Evolutionary conservation across 2,888 invertebrate genomes (phyloP).

Genomic region (Metalampra italica): DNA sequence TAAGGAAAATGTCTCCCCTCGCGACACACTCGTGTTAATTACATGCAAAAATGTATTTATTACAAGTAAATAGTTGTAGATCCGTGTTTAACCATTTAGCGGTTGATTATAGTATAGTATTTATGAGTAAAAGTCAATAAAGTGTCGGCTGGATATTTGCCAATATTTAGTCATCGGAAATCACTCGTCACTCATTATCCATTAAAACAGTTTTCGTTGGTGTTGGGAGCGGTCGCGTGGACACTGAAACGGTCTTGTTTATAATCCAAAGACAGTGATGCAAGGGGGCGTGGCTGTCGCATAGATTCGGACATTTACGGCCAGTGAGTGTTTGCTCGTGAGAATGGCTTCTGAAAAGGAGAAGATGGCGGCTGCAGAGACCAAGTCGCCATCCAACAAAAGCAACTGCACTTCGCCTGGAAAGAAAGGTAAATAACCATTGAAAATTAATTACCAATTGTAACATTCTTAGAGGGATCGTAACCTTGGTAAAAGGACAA

Average conservation of each 20-base stretch:
- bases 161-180: slow-evolving; percentile 43
- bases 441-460: background rate
- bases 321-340: slow-evolving; percentile 40
- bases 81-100: slow-evolving; percentile 38
- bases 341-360: slow-evolving; percentile 70
- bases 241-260: slow-evolving; percentile 17
- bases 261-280: slow-evolving; percentile 50
- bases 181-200: slow-evolving; percentile 62
- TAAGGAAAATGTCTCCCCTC: slow-evolving; percentile 22
- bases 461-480: background rate
- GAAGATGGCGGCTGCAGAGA: slow-evolving; percentile 69
- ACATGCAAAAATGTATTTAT: slow-evolving; percentile 13
- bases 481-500: background rate
- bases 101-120: slow-evolving; percentile 30
- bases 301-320: slow-evolving; percentile 41
- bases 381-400: slow-evolving; percentile 69
- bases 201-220: slow-evolving; percentile 39
- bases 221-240: slow-evolving; percentile 48
- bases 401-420: slow-evolving; percentile 72
- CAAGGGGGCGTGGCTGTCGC: slow-evolving; percentile 45
- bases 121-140: slow-evolving; percentile 53
- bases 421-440: slow-evolving; percentile 64
- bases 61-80: slow-evolving; percentile 26
- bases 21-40: slow-evolving; percentile 15
- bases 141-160: slow-evolving; percentile 53